A percentile compares a stretch with the other conserved stretches of the same genome.
phyloP scores from a whole-genome alignment of 2,113 vertebrate genomes.

The Muscicapa adusta region DNA sequence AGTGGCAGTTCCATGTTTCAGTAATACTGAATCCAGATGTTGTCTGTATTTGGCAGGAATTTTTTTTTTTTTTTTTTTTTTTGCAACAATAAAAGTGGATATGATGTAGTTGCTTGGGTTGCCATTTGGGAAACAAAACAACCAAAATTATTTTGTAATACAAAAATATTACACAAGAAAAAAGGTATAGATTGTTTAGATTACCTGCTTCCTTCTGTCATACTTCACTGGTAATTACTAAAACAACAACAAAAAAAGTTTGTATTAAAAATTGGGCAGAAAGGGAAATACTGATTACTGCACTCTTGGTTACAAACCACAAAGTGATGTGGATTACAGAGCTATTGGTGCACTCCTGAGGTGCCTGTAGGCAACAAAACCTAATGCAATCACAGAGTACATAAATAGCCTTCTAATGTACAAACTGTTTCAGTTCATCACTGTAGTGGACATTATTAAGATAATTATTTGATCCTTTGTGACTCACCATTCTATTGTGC shows the following conservation, averaged over 20 bases:
- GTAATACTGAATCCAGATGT: neutral
- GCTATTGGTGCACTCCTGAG: neutral
- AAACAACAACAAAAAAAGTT: neutral
- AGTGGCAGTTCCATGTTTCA: neutral
- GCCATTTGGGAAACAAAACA: neutral
- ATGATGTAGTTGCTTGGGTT: neutral
- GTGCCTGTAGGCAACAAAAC: neutral
- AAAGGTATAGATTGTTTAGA: fast-evolving
- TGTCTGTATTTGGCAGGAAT: neutral
- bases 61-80: neutral
- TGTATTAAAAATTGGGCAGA: neutral
- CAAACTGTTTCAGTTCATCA: neutral
- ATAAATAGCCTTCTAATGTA: slow-evolving; percentile 11
- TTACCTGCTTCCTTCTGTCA: neutral
- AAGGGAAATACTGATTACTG: neutral
- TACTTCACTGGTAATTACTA: neutral
- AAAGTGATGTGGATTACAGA: neutral
- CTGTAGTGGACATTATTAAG: slow-evolving; percentile 23
- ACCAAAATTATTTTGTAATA: neutral
- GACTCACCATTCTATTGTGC: neutral
- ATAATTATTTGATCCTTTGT: slow-evolving; percentile 41
- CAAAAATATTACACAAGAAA: neutral
- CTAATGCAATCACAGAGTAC: neutral
- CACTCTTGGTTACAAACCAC: neutral
- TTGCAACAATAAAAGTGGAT: neutral